These are phyloP conservation scores for Gymnothorax reevesii DNA, from an alignment of 2,797 vertebrate species.

Conservation along the genomic window DNA sequence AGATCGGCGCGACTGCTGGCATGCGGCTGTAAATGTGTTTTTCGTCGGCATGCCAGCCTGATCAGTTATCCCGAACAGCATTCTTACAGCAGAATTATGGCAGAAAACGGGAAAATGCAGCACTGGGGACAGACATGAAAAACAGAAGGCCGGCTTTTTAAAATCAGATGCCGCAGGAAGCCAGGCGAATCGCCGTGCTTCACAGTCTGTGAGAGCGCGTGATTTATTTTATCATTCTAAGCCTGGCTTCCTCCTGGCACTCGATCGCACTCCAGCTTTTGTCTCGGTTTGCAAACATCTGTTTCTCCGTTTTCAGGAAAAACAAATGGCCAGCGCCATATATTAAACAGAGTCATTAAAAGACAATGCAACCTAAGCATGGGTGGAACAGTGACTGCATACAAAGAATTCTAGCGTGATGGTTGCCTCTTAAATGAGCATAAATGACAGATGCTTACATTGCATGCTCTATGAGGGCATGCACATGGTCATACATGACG, in stretches of 20 bases:
- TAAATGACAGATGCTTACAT: background rate
- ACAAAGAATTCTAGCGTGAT: no score
- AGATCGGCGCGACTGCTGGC: no score
- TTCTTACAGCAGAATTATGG: background rate
- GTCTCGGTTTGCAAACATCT: background rate
- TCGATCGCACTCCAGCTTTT: background rate
- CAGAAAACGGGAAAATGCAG: no score
- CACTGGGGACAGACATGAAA: no score
- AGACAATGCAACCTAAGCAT: background rate
- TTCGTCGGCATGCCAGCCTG: background rate
- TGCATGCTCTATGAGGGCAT: background rate
- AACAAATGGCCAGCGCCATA: background rate
- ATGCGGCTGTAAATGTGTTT: no score
- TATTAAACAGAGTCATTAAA: background rate
- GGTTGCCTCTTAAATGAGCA: background rate
- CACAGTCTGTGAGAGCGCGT: background rate
- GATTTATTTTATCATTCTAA: constrained; percentile 5
- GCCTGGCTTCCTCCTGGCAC: background rate
- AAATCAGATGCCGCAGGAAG: background rate
- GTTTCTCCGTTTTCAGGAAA: background rate
- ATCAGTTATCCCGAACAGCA: background rate
- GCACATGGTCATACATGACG: background rate
- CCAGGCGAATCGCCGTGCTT: background rate
- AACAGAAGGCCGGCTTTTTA: background rate
- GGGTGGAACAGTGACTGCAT: background rate